Evolutionary conservation across 2,888 invertebrate genomes (phyloP), one percentile per base, ranked within the genome.

Genomic region (Ophonus ardosiacus): DNA sequence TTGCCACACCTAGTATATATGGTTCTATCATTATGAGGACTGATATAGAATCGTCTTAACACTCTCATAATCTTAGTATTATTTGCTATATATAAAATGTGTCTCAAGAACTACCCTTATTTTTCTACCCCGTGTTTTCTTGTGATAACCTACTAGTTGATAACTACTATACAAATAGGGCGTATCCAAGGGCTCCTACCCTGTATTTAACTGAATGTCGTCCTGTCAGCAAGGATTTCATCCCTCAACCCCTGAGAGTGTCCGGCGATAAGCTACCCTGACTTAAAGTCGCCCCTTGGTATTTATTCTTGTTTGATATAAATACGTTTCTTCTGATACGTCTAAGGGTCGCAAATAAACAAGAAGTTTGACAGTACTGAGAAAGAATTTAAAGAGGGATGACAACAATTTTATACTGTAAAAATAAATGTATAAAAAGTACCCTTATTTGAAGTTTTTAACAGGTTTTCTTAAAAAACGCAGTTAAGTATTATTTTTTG

Each of bases 261-360:
- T 40, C 40, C 71, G 17, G 43, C 18, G 71, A 74, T 74, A 74
- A 74, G 71, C 71, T 43, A 74, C 71, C 71, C 43, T 74, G 43
- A 40, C 17, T 61, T 15, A 18, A 18, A 61, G 59, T 18, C 17
- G 13, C 63, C 63, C 63, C 82, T 56, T 61, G 51, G 82, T 82
- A 82, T 82, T 82, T 82, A 82, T 82, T 82, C 71, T 81, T 81
- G 81, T 82, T 82, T 82, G 82, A 71, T 71, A 82, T 82, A 82
- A 82, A 82, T 82, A 82, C 68, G 43, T 74, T 74, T 74, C 40
- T 43, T 15, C 40, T 43, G 68, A 51, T 51, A 51, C 7, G 43
- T 8, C 43, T 15, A 18, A 51, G 43, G 43, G 43, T 51, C 13
- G 7, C 10, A 51, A 51, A 51, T 13, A 31, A 31, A 31, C 5